These are phyloP conservation scores for Mylabris phalerata DNA, from an alignment of 1,140 invertebrate species.

Conservation along the genomic window DNA sequence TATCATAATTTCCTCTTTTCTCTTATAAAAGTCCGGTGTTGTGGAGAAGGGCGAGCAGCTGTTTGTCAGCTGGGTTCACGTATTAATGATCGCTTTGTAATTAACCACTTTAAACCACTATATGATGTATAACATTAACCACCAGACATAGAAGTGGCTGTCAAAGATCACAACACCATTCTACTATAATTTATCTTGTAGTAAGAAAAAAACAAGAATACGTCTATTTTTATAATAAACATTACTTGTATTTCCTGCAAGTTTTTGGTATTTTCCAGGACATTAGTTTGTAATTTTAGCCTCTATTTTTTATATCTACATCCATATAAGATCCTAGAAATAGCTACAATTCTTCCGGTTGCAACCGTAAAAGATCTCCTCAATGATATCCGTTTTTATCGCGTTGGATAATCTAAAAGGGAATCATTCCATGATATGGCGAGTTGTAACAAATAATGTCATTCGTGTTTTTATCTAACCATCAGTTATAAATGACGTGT, in stretches of 20 bases:
- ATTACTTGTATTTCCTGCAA: neutral
- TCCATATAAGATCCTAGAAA: too few relatives aligned
- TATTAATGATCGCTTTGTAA: constrained; percentile 42
- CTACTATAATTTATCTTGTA: neutral
- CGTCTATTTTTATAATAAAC: neutral
- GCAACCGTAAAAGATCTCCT: too few relatives aligned
- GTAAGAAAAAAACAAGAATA: neutral
- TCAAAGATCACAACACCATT: neutral
- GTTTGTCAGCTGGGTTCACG: constrained; percentile 36
- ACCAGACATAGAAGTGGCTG: constrained; percentile 20
- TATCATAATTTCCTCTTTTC: constrained; percentile 40
- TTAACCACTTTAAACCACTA: constrained; percentile 31
- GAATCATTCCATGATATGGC: too few relatives aligned
- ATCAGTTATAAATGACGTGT: too few relatives aligned
- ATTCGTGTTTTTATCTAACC: too few relatives aligned
- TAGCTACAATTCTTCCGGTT: too few relatives aligned
- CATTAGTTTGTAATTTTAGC: neutral
- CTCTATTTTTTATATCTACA: too few relatives aligned
- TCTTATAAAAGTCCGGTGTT: constrained; percentile 29
- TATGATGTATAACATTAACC: constrained; percentile 28
- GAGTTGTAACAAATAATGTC: too few relatives aligned
- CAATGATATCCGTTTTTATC: too few relatives aligned
- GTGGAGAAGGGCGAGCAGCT: constrained; percentile 36
- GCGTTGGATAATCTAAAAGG: too few relatives aligned
- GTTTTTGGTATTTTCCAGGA: neutral